phyloP scores from a whole-genome alignment of 2,113 vertebrate species.

The Psophia crepitans region DNA sequence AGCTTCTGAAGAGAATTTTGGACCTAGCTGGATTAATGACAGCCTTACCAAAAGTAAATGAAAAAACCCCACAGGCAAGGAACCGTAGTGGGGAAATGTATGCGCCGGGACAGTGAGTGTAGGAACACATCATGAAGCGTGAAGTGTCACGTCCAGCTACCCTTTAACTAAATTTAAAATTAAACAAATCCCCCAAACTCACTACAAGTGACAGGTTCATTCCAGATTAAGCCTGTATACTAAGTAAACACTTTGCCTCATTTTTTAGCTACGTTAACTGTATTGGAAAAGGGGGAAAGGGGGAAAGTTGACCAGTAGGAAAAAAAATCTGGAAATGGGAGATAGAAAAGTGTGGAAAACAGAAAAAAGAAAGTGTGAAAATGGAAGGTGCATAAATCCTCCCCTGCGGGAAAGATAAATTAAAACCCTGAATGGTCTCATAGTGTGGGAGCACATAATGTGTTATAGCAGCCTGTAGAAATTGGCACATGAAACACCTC shows the following conservation, averaged over 20 bases:
- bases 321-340: not conserved
- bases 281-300: not conserved
- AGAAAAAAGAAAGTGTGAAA: not conserved
- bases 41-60: not conserved
- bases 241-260: not conserved
- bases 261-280: not conserved
- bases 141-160: not conserved
- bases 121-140: accelerated
- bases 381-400: not conserved
- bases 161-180: not conserved
- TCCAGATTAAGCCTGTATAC: not conserved
- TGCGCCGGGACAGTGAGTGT: accelerated
- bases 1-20: not conserved
- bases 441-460: not conserved
- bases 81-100: not conserved
- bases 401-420: not conserved
- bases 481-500: not conserved
- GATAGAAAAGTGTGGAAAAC: not conserved
- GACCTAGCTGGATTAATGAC: not conserved
- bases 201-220: not conserved
- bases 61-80: not conserved
- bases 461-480: not conserved
- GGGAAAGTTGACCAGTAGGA: not conserved
- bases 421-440: not conserved
- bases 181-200: not conserved